phyloP scores from a whole-genome alignment of 2,888 invertebrate genomes.

The Lapara coniferarum region DNA sequence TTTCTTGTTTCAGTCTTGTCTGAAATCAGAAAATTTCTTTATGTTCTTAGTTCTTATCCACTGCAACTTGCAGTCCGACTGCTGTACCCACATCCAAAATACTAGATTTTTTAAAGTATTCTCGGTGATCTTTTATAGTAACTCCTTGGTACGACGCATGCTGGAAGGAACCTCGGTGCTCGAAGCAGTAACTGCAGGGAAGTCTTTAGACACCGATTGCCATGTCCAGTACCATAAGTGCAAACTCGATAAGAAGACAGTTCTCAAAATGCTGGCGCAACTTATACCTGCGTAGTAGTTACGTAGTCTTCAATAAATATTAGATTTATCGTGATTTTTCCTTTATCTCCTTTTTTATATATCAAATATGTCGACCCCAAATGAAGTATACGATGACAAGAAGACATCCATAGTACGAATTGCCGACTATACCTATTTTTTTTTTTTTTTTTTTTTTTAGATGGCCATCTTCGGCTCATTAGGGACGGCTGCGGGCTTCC shows the following conservation, averaged over 20 bases:
- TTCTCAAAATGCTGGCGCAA: slow-evolving; percentile 87
- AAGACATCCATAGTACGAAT: too few relatives aligned
- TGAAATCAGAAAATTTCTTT: too few relatives aligned
- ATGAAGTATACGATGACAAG: neutral
- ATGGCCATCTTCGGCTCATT: too few relatives aligned
- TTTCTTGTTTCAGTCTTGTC: too few relatives aligned
- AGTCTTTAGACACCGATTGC: slow-evolving; percentile 84
- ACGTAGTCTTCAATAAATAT: slow-evolving; percentile 24
- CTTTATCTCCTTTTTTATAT: neutral
- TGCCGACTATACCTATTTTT: too few relatives aligned
- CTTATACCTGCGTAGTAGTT: slow-evolving; percentile 80
- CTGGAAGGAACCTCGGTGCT: slow-evolving; percentile 88
- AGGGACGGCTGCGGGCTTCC: too few relatives aligned
- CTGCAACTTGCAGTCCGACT: too few relatives aligned
- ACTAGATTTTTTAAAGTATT: neutral
- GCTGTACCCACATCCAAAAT: too few relatives aligned
- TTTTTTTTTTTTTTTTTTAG: too few relatives aligned
- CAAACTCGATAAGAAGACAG: slow-evolving; percentile 86
- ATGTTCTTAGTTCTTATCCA: too few relatives aligned
- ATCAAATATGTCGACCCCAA: neutral
- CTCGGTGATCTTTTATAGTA: slow-evolving; percentile 74
- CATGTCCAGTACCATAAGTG: slow-evolving; percentile 85
- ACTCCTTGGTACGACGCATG: slow-evolving; percentile 87
- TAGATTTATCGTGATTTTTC: neutral
- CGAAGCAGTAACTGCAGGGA: slow-evolving; percentile 87